Base-by-base conservation (phyloP, 1,140 invertebrate genomes). In the Phymorhynchus buccinoides region DNA sequence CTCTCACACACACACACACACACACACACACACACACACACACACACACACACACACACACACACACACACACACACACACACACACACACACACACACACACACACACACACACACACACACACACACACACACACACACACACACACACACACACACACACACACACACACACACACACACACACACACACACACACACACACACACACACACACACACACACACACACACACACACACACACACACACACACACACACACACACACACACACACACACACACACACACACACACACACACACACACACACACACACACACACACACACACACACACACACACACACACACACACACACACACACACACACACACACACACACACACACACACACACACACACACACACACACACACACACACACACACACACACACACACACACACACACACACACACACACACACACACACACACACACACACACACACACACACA, bases 381-480 rank as follows among this genome's bases (percentile, higher is more conserved):
- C 48, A 52, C 22, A 18, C 48, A 18, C 48, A 9, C 48, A 62
- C 22, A 27, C 56, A 62, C 12, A 22, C 12, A 22, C 56, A 62
- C 12, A 62, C 56, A 14, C 56, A 22, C 56, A 22, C 7, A 22
- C 7, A 22, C 7, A 22, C 18, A 22, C 56, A 9, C 44, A 9
- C 56, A 22, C 56, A 22, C 7, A 22, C 6, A 22, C 56, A 3
- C 7, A 22, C 7, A 3, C 18, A 22, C 18, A 3, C 18, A 3
- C 18, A 3, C 6, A 3, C 56, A 22, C 56, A 3, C 6, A 3
- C 6, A 3, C 56, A 22, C 56, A 3, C 12, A 62, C 56, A 62
- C 56, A 77, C 73, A 77, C 73, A 77, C 73, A 77, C 30, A 77
- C 73, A 77, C 73, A 37, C 73, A 75, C 73, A 75, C 32, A 42